Evolutionary conservation across 2,888 invertebrate species (phyloP).

Genomic region (Phlogophora meticulosa): DNA sequence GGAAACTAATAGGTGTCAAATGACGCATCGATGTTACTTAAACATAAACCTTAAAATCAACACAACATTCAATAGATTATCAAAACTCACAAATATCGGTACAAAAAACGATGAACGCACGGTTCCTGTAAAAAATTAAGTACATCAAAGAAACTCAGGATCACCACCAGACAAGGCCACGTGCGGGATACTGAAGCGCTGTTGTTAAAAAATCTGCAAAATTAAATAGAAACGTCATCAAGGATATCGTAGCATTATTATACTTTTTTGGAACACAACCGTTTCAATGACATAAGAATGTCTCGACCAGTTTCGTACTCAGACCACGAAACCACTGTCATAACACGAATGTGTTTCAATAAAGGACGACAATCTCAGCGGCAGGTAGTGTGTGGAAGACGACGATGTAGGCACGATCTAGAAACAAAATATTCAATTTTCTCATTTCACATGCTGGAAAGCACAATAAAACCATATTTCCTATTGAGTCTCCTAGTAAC

Average conservation of each 20-base stretch:
- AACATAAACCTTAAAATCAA: too few species aligned
- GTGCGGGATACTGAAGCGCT: not conserved
- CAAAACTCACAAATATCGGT: too few species aligned
- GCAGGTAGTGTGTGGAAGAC: not conserved
- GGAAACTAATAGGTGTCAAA: not conserved
- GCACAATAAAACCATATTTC: not conserved
- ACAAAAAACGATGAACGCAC: too few species aligned
- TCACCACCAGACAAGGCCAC: not conserved
- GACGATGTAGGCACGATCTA: not conserved
- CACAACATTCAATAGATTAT: too few species aligned
- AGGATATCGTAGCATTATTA: too few species aligned
- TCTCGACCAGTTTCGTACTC: too few species aligned
- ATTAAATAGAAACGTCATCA: too few species aligned
- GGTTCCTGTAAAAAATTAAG: too few species aligned
- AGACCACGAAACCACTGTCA: too few species aligned
- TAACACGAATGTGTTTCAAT: not conserved
- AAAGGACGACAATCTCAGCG: not conserved
- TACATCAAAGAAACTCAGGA: too few species aligned
- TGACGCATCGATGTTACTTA: not conserved
- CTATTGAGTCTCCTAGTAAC: conserved; percentile 5
- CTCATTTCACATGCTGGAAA: conserved; percentile 1
- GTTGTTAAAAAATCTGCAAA: not conserved
- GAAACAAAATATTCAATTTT: not conserved
- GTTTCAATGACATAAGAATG: too few species aligned
- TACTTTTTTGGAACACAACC: too few species aligned